Evolutionary conservation across 1,140 invertebrate species (phyloP).

Genomic region (Yoshiicerus persimilis): DNA sequence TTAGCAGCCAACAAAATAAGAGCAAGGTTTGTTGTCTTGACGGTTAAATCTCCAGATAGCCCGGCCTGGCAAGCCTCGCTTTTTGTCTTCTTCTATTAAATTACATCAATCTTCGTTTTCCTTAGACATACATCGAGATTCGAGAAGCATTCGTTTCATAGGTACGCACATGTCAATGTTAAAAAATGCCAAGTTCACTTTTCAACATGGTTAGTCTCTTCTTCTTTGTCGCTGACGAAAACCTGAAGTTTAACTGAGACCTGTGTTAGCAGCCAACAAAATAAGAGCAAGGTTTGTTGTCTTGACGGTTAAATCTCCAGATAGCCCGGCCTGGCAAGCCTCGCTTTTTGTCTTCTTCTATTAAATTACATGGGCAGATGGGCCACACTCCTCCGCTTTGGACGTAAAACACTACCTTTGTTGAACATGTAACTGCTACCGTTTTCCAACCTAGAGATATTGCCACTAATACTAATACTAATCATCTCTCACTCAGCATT

Average conservation of each 20-base stretch:
- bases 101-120: no score
- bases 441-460: neutral
- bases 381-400: neutral
- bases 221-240: no score
- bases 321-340: neutral
- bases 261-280: neutral
- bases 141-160: no score
- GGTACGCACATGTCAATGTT: no score
- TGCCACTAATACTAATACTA: neutral
- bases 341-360: neutral
- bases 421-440: neutral
- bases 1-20: neutral
- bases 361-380: slow-evolving; percentile 17
- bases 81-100: slow-evolving; percentile 1
- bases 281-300: neutral
- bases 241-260: neutral
- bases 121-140: no score
- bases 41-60: neutral
- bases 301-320: neutral
- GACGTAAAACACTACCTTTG: neutral
- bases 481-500: neutral
- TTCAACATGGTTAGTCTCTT: no score
- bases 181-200: no score
- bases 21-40: neutral
- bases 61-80: neutral